Evolutionary conservation across 2,888 invertebrate genomes (phyloP), one percentile per base, ranked within the genome.

Genomic region (Phalera bucephala): DNA sequence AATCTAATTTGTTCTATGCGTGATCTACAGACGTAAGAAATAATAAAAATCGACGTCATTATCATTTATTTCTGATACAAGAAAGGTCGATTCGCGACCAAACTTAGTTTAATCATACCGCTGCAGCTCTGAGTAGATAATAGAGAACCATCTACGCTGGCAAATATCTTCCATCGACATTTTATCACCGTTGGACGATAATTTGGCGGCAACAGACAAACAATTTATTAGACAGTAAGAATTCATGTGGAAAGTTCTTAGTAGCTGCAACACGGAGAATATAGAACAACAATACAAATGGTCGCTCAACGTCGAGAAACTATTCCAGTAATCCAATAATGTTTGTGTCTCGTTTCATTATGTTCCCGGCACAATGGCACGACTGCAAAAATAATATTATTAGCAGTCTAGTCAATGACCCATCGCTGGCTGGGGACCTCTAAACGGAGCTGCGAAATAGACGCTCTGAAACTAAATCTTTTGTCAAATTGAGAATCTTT

Each of bases 281-380:
- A 33, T 28, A 26, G 21, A 40, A 40, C 52, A 38, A 37, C 22
- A 31, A 23, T 31, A 51, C 9, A 33, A 38, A 36, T 40, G 19
- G 37, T 20, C 15, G 21, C 4, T 33, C 22, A 26, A 23, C 29
- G 33, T 31, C 7, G 8, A 11, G 35, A 31, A 29, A 41, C 23
- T 25, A n/a, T n/a, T n/a, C n/a, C n/a, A n/a, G n/a, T n/a, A n/a
- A n/a, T n/a, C n/a, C n/a, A n/a, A n/a, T n/a, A n/a, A n/a, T n/a
- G n/a, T n/a, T n/a, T n/a, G n/a, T n/a, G n/a, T n/a, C n/a, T n/a
- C n/a, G n/a, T n/a, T 35, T 34, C 3, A 40, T 35, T 19, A 25
- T 33, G 13, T 21, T 14, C 7, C 6, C 15, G 36, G 19, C 25
- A n/a, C 13, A 19, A 23, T 30, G 25, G 35, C 22, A 8, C 17